Conservation (phyloP, 2,888 invertebrate genomes). For the Ophion costatus region DNA sequence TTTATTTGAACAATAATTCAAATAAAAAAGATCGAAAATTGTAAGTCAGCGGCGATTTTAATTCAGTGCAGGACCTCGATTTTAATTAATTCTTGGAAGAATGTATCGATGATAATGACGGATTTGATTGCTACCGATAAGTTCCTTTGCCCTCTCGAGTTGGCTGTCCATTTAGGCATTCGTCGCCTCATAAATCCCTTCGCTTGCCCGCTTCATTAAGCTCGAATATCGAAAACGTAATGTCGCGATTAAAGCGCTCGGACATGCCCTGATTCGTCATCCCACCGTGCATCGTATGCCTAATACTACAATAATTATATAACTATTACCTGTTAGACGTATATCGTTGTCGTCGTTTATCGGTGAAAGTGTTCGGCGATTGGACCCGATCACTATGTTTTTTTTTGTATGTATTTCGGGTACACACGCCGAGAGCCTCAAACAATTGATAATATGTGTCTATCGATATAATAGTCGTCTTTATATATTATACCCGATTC, state of each 20-base stretch:
- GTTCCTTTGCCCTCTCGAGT: no score
- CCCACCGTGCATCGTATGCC: slow-evolving; percentile 57
- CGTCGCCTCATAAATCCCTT: no score
- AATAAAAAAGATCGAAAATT: no score
- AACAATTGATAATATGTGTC: slow-evolving; percentile 54
- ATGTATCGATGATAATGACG: no score
- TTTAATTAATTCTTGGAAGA: no score
- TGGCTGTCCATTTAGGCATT: no score
- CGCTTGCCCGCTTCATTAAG: no score
- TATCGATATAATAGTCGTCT: slow-evolving; percentile 63
- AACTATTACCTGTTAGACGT: slow-evolving; percentile 66
- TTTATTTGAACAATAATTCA: no score
- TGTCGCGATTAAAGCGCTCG: not conserved
- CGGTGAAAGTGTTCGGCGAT: slow-evolving; percentile 62
- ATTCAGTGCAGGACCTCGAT: not conserved
- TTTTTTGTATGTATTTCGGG: slow-evolving; percentile 54
- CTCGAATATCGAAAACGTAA: no score
- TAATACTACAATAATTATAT: slow-evolving; percentile 58
- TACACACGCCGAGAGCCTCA: slow-evolving; percentile 47
- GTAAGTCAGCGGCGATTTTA: no score
- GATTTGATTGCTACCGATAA: no score
- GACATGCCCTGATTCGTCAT: slow-evolving; percentile 42
- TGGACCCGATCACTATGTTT: slow-evolving; percentile 56
- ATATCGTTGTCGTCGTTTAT: slow-evolving; percentile 65
- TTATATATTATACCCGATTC: slow-evolving; percentile 55